phyloP scores from a whole-genome alignment of 1,140 invertebrate genomes.

The Heliconius himera region DNA sequence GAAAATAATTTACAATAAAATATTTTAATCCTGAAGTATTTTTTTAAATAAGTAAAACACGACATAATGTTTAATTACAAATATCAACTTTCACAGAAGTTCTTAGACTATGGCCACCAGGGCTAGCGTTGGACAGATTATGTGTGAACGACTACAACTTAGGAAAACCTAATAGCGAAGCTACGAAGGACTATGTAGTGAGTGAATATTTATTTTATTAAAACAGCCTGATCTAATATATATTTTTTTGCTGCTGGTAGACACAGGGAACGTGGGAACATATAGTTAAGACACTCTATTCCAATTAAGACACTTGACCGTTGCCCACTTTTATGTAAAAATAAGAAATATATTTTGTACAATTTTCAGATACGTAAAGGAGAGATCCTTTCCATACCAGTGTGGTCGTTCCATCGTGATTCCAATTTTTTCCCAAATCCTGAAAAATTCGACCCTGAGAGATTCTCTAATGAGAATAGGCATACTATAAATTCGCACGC shows the following conservation, averaged over 20 bases:
- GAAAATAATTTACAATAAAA: not conserved
- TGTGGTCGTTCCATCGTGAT: conserved; percentile 78
- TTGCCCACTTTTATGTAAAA: not conserved
- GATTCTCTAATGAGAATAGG: conserved; percentile 82
- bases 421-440: conserved; percentile 81
- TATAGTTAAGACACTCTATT: no score
- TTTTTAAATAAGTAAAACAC: not conserved
- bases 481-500: conserved; percentile 72
- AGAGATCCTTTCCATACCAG: conserved; percentile 59
- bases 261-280: no score
- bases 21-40: not conserved
- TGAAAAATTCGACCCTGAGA: conserved; percentile 82
- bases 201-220: conserved; percentile 26
- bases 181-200: conserved; percentile 56
- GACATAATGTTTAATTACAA: not conserved
- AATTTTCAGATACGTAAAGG: conserved; percentile 42
- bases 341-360: not conserved
- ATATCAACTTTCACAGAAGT: conserved; percentile 69
- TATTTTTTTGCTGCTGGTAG: no score
- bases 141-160: conserved; percentile 76
- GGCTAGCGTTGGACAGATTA: conserved; percentile 65
- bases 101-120: conserved; percentile 81
- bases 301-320: no score
- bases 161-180: conserved; percentile 57
- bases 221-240: no score